Percentiles rank a stretch among this genome's conserved stretches.
These are phyloP conservation scores for Microcebus lehilahytsara DNA, from an alignment of 2,113 vertebrate species.

Conservation along the genomic window DNA sequence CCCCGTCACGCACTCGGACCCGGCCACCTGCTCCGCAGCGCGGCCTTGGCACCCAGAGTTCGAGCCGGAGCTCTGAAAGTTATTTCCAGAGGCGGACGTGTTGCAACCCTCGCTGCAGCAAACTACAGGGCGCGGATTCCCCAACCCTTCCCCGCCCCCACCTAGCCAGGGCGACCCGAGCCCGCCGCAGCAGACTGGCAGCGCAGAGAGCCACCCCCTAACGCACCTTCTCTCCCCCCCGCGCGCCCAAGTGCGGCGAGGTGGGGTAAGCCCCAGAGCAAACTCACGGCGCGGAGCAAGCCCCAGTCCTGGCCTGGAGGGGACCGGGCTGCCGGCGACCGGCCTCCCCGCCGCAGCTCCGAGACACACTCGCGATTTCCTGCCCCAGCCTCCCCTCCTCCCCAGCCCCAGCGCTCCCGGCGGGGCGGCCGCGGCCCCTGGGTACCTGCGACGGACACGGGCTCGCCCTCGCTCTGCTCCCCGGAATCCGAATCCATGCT, in stretches of 20 bases:
- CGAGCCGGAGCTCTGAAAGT: slow-evolving; percentile 36
- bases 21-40: slow-evolving; percentile 2
- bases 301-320: not conserved
- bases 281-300: not conserved
- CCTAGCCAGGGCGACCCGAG: not conserved
- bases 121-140: not conserved
- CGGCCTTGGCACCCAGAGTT: not conserved
- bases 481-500: slow-evolving; percentile 98
- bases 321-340: not conserved
- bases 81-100: slow-evolving; percentile 38
- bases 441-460: slow-evolving; percentile 87
- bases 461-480: slow-evolving; percentile 96
- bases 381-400: not conserved
- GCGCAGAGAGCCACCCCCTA: not conserved
- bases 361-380: not conserved
- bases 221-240: not conserved
- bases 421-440: not conserved
- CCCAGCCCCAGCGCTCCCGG: not conserved
- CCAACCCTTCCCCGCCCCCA: slow-evolving; percentile 2
- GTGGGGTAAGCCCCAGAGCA: not conserved
- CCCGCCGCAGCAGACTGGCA: not conserved
- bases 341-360: not conserved
- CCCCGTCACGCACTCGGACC: not conserved
- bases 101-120: slow-evolving; percentile 1
- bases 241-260: not conserved